Evolutionary conservation across 2,888 invertebrate species (phyloP).

Genomic region (Stenodera caucasica): DNA sequence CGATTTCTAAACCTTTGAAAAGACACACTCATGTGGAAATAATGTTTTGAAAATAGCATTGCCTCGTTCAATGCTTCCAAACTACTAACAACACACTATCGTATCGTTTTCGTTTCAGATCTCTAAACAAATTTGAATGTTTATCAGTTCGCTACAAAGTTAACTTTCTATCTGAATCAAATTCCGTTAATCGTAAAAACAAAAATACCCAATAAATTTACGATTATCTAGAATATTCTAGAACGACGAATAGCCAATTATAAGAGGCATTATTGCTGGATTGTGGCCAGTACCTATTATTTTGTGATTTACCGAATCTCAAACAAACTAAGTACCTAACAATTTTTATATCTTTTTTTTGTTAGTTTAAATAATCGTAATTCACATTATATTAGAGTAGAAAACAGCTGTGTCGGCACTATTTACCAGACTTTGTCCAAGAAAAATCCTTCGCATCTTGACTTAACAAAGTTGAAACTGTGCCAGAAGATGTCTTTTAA

Average conservation of each 20-base stretch:
- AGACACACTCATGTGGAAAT: constrained; percentile 50
- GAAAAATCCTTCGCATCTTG: constrained; percentile 23
- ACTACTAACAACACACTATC: constrained; percentile 12
- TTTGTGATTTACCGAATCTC: constrained; percentile 40
- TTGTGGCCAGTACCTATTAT: constrained; percentile 28
- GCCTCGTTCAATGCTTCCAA: constrained; percentile 34
- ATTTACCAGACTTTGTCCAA: constrained; percentile 22
- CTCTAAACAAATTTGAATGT: constrained; percentile 35
- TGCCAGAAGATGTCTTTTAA: constrained; percentile 25
- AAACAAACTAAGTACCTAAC: constrained; percentile 39
- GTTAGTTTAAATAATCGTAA: constrained; percentile 42
- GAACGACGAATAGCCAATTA: no score
- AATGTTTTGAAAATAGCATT: constrained; percentile 51
- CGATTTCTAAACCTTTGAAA: constrained; percentile 46
- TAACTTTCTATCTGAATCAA: constrained; percentile 16
- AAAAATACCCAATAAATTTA: no score
- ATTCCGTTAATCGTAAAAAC: no score
- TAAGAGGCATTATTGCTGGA: constrained; percentile 30
- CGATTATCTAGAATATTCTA: no score
- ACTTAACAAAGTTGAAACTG: constrained; percentile 20
- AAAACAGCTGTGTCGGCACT: constrained; percentile 40
- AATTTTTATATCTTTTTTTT: no score
- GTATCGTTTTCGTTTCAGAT: constrained; percentile 31
- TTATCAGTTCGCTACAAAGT: constrained; percentile 32
- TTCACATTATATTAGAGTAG: constrained; percentile 31